phyloP scores from a whole-genome alignment of 2,113 vertebrate species.

The Caretta caretta region DNA sequence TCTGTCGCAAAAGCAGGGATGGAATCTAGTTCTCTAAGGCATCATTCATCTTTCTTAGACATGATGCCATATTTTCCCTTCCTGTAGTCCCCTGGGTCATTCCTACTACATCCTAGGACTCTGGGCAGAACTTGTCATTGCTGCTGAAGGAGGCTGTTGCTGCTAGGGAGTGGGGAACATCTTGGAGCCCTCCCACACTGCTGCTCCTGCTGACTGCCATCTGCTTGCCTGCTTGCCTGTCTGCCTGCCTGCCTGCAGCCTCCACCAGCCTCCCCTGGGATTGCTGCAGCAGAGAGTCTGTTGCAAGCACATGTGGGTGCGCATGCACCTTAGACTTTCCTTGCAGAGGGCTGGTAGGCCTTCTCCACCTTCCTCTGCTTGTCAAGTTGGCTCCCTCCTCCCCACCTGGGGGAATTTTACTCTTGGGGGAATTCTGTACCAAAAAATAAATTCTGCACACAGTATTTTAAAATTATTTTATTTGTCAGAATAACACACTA shows the following conservation, averaged over 20 bases:
- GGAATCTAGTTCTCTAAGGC: not conserved
- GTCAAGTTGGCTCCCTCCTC: not conserved
- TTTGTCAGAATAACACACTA: too few relatives aligned
- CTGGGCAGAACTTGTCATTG: not conserved
- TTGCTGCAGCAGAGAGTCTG: not conserved
- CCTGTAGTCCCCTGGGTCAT: not conserved
- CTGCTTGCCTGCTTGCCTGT: not conserved
- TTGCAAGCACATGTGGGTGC: not conserved
- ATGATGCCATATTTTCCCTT: not conserved
- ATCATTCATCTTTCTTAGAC: not conserved
- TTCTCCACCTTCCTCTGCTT: not conserved
- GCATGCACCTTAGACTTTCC: not conserved
- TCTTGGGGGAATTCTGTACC: too few relatives aligned
- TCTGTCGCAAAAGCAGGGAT: not conserved
- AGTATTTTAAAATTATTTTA: too few relatives aligned
- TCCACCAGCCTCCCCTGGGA: not conserved
- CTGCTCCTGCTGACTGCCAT: not conserved
- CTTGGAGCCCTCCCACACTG: not conserved
- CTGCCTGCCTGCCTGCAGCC: too few relatives aligned
- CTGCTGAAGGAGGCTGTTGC: not conserved
- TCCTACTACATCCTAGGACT: not conserved
- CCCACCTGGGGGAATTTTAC: too few relatives aligned
- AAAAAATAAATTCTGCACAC: too few relatives aligned
- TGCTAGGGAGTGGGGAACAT: not conserved
- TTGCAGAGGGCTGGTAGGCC: not conserved